Percentiles rank a stretch among this genome's conserved stretches.
Evolutionary conservation across 2,888 invertebrate genomes (phyloP).

Genomic region (Aphodius sticticus): DNA sequence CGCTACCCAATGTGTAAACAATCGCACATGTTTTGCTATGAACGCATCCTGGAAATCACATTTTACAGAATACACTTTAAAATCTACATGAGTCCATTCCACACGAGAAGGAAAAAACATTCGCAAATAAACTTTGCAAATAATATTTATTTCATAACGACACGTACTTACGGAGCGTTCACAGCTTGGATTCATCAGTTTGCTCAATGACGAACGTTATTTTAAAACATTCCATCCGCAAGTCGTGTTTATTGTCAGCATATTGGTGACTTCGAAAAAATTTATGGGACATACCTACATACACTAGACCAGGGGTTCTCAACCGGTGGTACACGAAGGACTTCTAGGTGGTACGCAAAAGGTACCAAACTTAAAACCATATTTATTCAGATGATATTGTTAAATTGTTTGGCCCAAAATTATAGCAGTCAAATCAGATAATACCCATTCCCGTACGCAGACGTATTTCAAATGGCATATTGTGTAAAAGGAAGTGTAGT

Average conservation of each 20-base stretch:
- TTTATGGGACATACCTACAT: too few species aligned
- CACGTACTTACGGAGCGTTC: not conserved
- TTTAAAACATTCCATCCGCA: not conserved
- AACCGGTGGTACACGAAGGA: too few species aligned
- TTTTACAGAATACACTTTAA: not conserved
- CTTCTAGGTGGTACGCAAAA: too few species aligned
- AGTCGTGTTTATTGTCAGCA: not conserved
- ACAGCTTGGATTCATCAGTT: not conserved
- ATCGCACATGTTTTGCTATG: not conserved
- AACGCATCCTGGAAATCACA: not conserved
- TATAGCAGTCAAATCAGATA: too few species aligned
- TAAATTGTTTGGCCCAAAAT: too few species aligned
- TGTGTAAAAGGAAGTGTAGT: too few species aligned
- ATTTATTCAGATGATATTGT: too few species aligned
- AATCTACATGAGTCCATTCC: not conserved
- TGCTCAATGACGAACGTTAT: not conserved
- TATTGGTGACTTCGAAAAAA: not conserved
- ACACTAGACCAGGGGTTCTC: too few species aligned
- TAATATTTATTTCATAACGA: not conserved
- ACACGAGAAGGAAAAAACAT: not conserved
- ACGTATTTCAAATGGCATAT: too few species aligned
- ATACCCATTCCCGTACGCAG: too few species aligned
- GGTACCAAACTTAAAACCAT: too few species aligned
- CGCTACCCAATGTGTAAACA: not conserved
- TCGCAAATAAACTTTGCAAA: conserved; percentile 4